phyloP scores from a whole-genome alignment of 2,888 invertebrate genomes.

The Macrosiphum euphorbiae region DNA sequence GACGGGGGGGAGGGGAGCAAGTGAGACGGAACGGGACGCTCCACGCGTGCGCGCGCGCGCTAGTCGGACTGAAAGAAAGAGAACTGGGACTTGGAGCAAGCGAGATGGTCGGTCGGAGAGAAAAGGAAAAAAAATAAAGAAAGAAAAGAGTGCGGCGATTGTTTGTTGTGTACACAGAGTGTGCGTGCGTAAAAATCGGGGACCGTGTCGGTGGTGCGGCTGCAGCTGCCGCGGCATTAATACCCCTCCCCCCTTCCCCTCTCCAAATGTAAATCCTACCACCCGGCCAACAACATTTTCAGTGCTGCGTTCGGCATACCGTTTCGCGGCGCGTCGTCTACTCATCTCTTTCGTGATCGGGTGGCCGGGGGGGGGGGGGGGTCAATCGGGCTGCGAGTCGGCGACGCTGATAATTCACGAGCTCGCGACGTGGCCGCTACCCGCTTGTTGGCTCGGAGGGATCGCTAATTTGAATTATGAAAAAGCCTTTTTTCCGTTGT shows the following conservation, averaged over 20 bases:
- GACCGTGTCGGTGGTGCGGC: slow-evolving; percentile 52
- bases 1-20: slow-evolving; percentile 23
- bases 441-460: not conserved
- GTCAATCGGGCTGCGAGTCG: not conserved
- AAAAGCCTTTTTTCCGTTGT: not conserved
- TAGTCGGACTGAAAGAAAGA: not conserved
- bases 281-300: not conserved
- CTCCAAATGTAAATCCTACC: not conserved
- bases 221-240: not conserved
- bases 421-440: not conserved
- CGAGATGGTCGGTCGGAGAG: not conserved
- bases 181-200: slow-evolving; percentile 58
- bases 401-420: not conserved
- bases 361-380: too few species aligned
- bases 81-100: slow-evolving; percentile 3
- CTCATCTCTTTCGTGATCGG: not conserved
- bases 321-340: not conserved
- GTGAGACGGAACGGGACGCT: slow-evolving; percentile 46
- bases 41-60: slow-evolving; percentile 30
- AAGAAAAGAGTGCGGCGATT: slow-evolving; percentile 40
- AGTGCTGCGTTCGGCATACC: not conserved
- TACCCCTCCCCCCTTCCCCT: not conserved
- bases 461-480: not conserved
- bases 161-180: slow-evolving; percentile 31
- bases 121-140: not conserved